Evolutionary conservation across 2,888 invertebrate species (phyloP).

Genomic region (Operophtera brumata): DNA sequence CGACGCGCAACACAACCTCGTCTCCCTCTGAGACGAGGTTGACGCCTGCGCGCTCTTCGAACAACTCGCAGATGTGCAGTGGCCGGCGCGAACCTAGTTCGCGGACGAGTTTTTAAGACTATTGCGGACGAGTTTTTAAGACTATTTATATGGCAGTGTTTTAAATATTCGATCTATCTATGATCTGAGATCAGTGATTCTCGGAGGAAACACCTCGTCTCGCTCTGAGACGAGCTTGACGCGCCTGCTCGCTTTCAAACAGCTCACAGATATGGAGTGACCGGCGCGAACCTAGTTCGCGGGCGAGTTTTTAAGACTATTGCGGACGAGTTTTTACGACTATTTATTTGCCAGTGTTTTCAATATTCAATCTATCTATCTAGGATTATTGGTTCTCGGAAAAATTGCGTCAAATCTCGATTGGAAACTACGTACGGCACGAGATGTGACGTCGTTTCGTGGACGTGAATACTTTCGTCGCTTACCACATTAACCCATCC

Average conservation of each 20-base stretch:
- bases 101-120: slow-evolving; percentile 39
- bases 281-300: slow-evolving; percentile 44
- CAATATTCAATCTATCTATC: too few species aligned
- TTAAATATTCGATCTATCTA: too few species aligned
- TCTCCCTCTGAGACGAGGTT: slow-evolving; percentile 86
- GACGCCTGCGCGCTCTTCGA: slow-evolving; percentile 41
- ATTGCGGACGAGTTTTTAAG: slow-evolving; percentile 38
- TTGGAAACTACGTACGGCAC: too few species aligned
- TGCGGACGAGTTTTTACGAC: too few species aligned
- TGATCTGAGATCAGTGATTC: too few species aligned
- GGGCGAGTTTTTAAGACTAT: slow-evolving; percentile 39
- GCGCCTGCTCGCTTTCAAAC: slow-evolving; percentile 41
- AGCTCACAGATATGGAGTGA: slow-evolving; percentile 10
- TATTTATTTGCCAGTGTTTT: too few species aligned
- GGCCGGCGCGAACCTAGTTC: slow-evolving; percentile 44
- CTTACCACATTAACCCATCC: too few species aligned
- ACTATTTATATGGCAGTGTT: slow-evolving; percentile 14
- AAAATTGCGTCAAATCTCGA: too few species aligned
- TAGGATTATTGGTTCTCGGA: too few species aligned
- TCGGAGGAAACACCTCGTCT: too few species aligned
- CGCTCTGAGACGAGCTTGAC: slow-evolving; percentile 73
- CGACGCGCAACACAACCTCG: slow-evolving; percentile 88
- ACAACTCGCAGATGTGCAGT: slow-evolving; percentile 14
- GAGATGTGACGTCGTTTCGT: too few species aligned
- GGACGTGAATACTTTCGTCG: too few species aligned